Evolutionary conservation across 1,140 invertebrate genomes (phyloP), one percentile per base, ranked within the genome.

Genomic region (Dreissena rostriformis): DNA sequence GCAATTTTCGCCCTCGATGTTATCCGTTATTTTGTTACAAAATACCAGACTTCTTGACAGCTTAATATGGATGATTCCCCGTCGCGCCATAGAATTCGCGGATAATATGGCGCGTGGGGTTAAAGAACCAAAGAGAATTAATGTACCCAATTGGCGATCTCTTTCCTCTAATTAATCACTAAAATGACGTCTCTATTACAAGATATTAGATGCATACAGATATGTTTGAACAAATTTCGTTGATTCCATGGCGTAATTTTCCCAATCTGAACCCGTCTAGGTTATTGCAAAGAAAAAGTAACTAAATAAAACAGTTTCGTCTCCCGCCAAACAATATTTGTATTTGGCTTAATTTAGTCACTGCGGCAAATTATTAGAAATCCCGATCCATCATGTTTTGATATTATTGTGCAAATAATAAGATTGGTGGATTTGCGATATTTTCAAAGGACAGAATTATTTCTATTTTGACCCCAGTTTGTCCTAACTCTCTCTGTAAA

Each of bases 351-450:
- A 84, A 76, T 84, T 77, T 65, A 74, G 75, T 67, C 55, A 63
- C 55, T 26, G 65, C 73, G 57, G 53, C 52, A 77, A 77, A 76
- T 66, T 66, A 77, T 84, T 17, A 68, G 68, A 55, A 77, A 77
- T 71, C 63, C 65, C 53, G 70, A 84, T 84, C 71, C 57, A 84
- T 84, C 82, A 84, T 72, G 71, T 29, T 72, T 67, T 63, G 67
- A 76, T 78, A 77, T 84, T 78, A 84, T 84, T 77, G 76, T 57
- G 75, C 82, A 84, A 84, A 84, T 84, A 84, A 84, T 84, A 84
- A 70, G n/a, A 51, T 57, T 63, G 49, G 67, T 70, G 67, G 63
- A 65, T 49, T 57, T 51, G 76, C 71, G 82, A 70, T 76, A 66
- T 66, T 49, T 66, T 84, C 52, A 84, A 84, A 77, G 82, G 75